A percentile compares a stretch with the other conserved stretches of the same genome.
These are phyloP conservation scores for Heloderma charlesbogerti DNA, from an alignment of 2,113 vertebrate species.

Conservation along the genomic window DNA sequence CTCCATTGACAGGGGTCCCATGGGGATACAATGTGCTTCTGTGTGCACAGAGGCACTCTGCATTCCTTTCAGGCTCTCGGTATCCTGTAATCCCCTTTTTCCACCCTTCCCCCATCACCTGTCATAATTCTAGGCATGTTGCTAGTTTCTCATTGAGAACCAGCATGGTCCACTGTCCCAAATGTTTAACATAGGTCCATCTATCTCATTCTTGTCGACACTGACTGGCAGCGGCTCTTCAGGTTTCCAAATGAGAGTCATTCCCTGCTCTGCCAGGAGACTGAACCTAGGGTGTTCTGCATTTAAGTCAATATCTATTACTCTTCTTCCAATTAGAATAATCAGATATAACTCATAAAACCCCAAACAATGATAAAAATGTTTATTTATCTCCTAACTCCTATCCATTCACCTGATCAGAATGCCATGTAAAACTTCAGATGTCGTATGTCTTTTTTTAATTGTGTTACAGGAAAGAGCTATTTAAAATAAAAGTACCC, in stretches of 20 bases:
- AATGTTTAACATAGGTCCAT: neutral
- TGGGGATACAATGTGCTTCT: no score
- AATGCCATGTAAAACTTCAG: constrained; percentile 12
- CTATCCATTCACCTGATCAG: neutral
- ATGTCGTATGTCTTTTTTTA: neutral
- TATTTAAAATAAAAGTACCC: neutral
- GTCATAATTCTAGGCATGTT: neutral
- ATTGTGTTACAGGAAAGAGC: neutral
- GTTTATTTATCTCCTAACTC: neutral
- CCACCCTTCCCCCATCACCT: no score
- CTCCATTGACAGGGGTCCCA: no score
- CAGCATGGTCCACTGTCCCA: neutral
- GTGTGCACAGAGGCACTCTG: no score
- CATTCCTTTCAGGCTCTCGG: no score
- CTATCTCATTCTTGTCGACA: neutral
- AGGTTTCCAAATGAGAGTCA: neutral
- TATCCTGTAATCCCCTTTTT: no score
- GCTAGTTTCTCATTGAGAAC: neutral
- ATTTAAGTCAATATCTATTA: neutral
- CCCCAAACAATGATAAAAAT: constrained; percentile 23
- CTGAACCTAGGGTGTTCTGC: neutral
- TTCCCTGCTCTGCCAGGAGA: neutral
- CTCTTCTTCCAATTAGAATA: neutral
- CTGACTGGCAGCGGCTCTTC: neutral
- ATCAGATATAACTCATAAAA: neutral